Base-by-base conservation (phyloP, 1,140 invertebrate species). In the Bombus ignitus region DNA sequence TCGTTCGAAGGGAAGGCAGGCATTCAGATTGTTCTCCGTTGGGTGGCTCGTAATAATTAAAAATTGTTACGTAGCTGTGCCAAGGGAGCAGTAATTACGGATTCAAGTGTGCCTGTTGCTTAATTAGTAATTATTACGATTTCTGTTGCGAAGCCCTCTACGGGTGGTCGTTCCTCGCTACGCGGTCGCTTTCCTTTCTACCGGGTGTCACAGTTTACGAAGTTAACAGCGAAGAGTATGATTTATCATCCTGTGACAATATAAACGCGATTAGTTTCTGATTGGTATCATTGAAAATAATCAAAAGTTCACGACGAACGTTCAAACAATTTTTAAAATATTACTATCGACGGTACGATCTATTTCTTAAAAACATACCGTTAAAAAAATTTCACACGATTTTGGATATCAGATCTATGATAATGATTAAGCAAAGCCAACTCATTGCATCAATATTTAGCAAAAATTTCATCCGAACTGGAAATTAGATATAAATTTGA, bases 81-180 rank as follows among this genome's bases (percentile, higher is more conserved):
- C 44, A 39, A 39, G 39, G 32, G 44, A 53, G 35, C 42, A 57
- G 78, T 74, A 81, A 85, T 81, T 81, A 85, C 70, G 44, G 44
- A 57, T 85, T 81, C 78, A 74, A 85, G 77, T 73, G 59, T 15
- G 83, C 83, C 78, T 81, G 83, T 85, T 85, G 70, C 78, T 74
- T 85, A 85, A 85, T 85, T 85, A 85, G 78, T 74, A 74, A 81
- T 85, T 85, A 85, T 68, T 74, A 74, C 22, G 78, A 85, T 74
- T 85, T 74, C 59, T 75, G 72, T 47, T 39, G 32, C 42, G 39
- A 47, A 85, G n/a, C 25, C n/a, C 5, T 15, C 22, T 57, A 15
- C 62, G 44, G n/a, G 8, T 15, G 28, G 25, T 68, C 81, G 35
- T 68, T 68, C 62, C 35, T 57, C 65, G 62, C 57, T 57, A 15